Percentiles rank a stretch among this genome's conserved stretches.
phyloP scores from a whole-genome alignment of 2,113 vertebrate genomes.

The Oceanites oceanicus region DNA sequence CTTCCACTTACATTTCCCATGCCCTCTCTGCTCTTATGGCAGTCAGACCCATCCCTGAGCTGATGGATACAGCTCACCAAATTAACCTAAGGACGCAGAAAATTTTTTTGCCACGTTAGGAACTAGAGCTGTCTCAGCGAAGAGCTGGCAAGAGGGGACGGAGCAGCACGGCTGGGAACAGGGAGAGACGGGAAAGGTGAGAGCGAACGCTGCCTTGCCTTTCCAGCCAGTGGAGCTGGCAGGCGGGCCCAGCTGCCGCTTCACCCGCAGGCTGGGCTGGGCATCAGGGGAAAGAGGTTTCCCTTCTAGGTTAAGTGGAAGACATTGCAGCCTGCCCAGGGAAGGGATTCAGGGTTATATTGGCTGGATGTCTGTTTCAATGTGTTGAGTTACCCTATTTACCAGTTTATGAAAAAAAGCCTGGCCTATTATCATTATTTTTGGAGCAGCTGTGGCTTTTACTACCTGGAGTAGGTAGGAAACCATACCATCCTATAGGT shows the following conservation, averaged over 20 bases:
- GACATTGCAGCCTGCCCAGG: background rate
- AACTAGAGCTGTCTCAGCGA: background rate
- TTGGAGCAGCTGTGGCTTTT: background rate
- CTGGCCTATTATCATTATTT: accelerated
- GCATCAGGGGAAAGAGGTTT: accelerated
- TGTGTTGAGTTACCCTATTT: background rate
- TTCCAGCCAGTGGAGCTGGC: background rate
- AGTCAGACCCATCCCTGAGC: background rate
- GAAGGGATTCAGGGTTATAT: background rate
- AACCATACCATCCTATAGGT: background rate
- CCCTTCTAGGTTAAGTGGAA: background rate
- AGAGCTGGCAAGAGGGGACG: background rate
- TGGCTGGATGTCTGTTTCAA: background rate
- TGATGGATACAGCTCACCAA: background rate
- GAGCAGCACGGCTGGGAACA: background rate
- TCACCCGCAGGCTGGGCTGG: background rate
- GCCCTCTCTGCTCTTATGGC: background rate
- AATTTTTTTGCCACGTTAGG: background rate
- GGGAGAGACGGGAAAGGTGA: background rate
- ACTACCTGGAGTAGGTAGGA: background rate
- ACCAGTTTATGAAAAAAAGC: background rate
- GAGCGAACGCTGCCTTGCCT: accelerated
- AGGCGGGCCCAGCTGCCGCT: no score
- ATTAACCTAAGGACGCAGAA: background rate
- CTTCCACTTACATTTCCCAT: background rate